These are phyloP conservation scores for Oligia fasciuncula DNA, from an alignment of 2,888 invertebrate genomes.

Conservation along the genomic window DNA sequence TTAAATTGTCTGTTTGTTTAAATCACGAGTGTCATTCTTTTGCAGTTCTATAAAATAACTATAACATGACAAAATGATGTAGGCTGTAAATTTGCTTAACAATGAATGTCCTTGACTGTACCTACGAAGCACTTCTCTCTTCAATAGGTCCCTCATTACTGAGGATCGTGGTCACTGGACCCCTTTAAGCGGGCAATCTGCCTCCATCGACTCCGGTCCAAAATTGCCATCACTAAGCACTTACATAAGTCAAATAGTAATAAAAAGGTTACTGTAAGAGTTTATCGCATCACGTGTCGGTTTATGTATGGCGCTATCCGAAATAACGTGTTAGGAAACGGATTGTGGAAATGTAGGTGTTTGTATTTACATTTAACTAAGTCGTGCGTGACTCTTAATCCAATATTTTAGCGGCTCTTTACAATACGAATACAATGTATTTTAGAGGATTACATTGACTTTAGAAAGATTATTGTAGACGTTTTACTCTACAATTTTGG, in stretches of 20 bases:
- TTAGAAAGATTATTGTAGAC: not conserved
- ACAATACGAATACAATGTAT: not conserved
- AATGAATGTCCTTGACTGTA: not conserved
- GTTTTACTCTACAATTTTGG: not conserved
- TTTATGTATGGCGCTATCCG: conserved; percentile 22
- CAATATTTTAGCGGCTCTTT: not conserved
- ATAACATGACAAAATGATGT: not conserved
- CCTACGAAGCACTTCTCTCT: conserved; percentile 6
- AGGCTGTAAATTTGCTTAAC: not conserved
- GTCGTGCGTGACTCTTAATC: not conserved
- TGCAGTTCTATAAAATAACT: not conserved
- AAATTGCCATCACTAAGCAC: not conserved
- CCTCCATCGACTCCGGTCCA: not conserved
- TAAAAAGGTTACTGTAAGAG: conserved; percentile 46
- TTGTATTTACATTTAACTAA: conserved; percentile 4
- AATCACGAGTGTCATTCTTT: not conserved
- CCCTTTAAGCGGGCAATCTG: not conserved
- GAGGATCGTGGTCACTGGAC: not conserved
- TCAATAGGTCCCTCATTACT: not conserved
- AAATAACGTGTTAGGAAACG: conserved; percentile 14
- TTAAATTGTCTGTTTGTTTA: not conserved
- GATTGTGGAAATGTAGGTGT: conserved; percentile 23
- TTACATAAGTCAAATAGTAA: conserved; percentile 31
- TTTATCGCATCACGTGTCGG: conserved; percentile 37
- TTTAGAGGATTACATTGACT: not conserved